Evolutionary conservation across 2,797 vertebrate genomes (phyloP), one percentile per base, ranked within the genome.

Genomic region (Sus cebifrons): DNA sequence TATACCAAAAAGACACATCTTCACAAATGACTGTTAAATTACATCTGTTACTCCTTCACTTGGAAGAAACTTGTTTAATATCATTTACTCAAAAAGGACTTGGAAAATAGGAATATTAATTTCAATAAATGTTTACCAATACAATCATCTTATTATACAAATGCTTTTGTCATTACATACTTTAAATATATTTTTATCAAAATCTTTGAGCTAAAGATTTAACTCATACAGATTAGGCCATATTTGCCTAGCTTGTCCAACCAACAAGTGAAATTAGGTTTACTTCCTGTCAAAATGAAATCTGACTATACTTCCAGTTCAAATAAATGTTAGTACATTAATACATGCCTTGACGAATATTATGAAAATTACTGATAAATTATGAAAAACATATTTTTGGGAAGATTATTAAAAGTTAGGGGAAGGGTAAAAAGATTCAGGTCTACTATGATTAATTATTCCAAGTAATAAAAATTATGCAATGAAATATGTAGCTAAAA

Each of bases 131-230:
- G 27, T 32, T 82, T 96, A 68, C 52, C 18, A 21, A 71, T 73
- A 17, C 0, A 67, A 62, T 84, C 27, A 67, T 79, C 85, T 21
- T 93, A 49, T 13, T 0, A 85, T 68, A 32, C 90, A 89, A 74
- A 68, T 18, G 20, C 2, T 71, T 83, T 56, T 78, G 49, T 68
- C n/a, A 40, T 73, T 49, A 60, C 62, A 78, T 71, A 67, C 13
- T 89, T 89, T 56, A 71, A 78, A 93, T 77, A 52, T 49, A 86
- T 54, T 86, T 91, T 95, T 92, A 75, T 93, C 84, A 89, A 89
- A 94, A 54, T 74, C 64, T 96, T 58, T 10, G 68, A 21, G 10
- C 23, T 58, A 17, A 94, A 95, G 65, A 78, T 58, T 87, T 89
- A 91, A 64, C 44, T 96, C 67, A 56, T 64, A 10, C 2, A 23